Evolutionary conservation across 2,888 invertebrate species (phyloP).

Genomic region (Trissonchulus latispiculum): DNA sequence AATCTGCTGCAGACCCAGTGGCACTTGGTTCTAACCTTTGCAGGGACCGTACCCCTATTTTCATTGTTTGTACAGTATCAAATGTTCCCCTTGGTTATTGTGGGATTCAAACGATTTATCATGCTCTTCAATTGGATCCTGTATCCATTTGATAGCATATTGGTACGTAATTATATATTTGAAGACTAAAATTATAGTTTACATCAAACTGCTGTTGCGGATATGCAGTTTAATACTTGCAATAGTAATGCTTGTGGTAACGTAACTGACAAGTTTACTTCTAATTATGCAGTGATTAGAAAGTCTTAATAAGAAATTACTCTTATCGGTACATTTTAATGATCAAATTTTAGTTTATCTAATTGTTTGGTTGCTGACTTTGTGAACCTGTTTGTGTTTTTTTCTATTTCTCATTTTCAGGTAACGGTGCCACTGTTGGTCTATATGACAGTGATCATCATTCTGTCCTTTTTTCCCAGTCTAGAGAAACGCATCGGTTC

Average conservation of each 20-base stretch:
- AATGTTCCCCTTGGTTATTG: conserved; percentile 1
- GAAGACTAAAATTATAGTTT: too few species aligned
- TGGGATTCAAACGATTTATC: background rate
- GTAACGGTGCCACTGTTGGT: background rate
- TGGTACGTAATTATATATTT: too few species aligned
- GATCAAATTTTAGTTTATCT: background rate
- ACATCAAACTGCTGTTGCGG: too few species aligned
- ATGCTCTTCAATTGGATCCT: background rate
- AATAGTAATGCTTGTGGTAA: too few species aligned
- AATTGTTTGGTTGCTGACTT: background rate
- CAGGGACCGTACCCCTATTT: conserved; percentile 4
- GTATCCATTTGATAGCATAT: background rate
- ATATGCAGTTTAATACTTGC: too few species aligned
- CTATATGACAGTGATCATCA: background rate
- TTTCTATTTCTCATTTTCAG: too few species aligned
- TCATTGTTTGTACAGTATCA: conserved; percentile 7
- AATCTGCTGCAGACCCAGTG: conserved; percentile 1
- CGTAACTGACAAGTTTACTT: too few species aligned
- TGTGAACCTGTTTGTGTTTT: background rate
- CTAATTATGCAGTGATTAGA: too few species aligned
- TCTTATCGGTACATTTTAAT: too few species aligned
- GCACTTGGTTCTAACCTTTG: background rate
- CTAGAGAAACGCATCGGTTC: background rate
- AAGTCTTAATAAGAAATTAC: too few species aligned
- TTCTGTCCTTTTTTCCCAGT: background rate